phyloP scores from a whole-genome alignment of 2,797 vertebrate species.

The Eurystomus glaucurus region DNA sequence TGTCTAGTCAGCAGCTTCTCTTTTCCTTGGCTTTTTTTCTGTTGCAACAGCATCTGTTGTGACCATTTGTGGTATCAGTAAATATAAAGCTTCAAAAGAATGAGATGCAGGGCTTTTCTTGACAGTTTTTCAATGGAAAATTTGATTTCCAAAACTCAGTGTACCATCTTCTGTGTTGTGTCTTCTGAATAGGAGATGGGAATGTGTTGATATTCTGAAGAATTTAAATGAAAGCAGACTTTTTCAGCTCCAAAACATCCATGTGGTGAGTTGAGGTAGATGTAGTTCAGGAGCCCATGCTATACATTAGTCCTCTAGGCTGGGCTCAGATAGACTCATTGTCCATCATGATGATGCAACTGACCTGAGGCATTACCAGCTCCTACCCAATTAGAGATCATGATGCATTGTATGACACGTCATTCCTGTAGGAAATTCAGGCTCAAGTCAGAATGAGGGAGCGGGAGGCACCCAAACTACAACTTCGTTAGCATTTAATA shows the following conservation, averaged over 20 bases:
- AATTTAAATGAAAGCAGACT: neutral
- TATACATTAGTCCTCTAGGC: neutral
- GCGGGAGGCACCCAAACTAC: neutral
- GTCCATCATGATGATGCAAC: neutral
- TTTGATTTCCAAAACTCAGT: neutral
- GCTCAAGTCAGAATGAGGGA: neutral
- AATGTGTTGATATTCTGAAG: neutral
- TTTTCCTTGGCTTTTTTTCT: neutral
- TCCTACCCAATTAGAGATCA: neutral
- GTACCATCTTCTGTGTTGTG: accelerated
- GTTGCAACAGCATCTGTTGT: neutral
- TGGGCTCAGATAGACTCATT: neutral
- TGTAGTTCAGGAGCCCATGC: neutral
- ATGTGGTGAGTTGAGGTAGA: neutral
- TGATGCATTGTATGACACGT: neutral
- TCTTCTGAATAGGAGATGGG: neutral
- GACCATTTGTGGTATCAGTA: neutral
- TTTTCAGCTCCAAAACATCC: neutral
- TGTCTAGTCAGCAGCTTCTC: neutral
- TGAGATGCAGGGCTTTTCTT: neutral
- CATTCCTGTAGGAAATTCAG: neutral
- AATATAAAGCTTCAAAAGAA: neutral
- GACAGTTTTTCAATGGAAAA: neutral
- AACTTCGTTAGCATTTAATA: neutral
- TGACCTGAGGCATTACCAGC: neutral